Evolutionary conservation across 2,888 invertebrate genomes (phyloP).

Genomic region (Galerucella nymphaeae): DNA sequence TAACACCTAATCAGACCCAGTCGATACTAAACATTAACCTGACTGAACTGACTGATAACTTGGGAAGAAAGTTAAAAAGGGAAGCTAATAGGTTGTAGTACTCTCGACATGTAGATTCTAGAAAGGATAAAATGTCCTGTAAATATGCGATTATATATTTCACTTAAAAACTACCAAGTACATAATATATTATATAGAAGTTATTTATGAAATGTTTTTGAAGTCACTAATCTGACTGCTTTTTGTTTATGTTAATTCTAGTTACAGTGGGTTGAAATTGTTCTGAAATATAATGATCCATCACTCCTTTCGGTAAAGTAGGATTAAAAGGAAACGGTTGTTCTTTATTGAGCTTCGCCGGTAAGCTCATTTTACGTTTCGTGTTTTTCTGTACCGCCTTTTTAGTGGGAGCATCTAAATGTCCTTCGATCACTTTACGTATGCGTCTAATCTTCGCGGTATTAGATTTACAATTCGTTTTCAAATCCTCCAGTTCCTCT

Average conservation of each 20-base stretch:
- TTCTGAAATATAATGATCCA: background rate
- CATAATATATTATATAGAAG: background rate
- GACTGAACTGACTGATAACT: too few species aligned
- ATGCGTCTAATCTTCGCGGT: slow-evolving; percentile 44
- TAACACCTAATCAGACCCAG: too few species aligned
- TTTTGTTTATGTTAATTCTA: slow-evolving; percentile 23
- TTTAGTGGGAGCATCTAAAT: background rate
- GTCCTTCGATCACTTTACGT: slow-evolving; percentile 29
- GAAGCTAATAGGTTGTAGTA: too few species aligned
- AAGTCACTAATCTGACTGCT: background rate
- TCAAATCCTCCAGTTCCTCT: slow-evolving; percentile 45
- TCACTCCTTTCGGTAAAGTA: background rate
- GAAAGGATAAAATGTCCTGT: too few species aligned
- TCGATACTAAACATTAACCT: too few species aligned
- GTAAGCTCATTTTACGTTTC: background rate
- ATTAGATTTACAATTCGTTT: slow-evolving; percentile 45
- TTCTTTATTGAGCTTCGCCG: background rate
- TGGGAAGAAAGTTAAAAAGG: too few species aligned
- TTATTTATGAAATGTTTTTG: background rate
- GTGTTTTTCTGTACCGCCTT: background rate
- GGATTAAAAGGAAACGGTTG: background rate
- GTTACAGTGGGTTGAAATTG: slow-evolving; percentile 21
- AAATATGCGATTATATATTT: background rate
- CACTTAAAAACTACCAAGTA: background rate
- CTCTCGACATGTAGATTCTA: too few species aligned